Evolutionary conservation across 2,888 invertebrate genomes (phyloP).

Genomic region (Calliopum simillimum): DNA sequence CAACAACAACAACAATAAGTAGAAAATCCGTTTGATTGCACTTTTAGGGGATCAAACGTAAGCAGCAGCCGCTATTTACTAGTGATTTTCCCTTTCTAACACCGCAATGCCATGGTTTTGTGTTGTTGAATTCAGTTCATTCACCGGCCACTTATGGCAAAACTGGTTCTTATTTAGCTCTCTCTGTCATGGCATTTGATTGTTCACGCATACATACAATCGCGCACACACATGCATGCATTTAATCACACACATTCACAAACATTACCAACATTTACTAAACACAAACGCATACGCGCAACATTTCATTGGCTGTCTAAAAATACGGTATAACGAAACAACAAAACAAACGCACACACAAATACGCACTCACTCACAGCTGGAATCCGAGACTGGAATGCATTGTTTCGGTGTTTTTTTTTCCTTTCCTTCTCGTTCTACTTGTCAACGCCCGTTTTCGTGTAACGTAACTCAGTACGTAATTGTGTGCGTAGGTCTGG

Average conservation of each 20-base stretch:
- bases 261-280: slow-evolving; percentile 38
- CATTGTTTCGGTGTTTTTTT: no score
- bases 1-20: neutral
- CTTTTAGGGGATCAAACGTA: slow-evolving; percentile 10
- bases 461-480: slow-evolving; percentile 40
- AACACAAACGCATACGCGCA: slow-evolving; percentile 50
- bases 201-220: slow-evolving; percentile 8
- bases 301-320: slow-evolving; percentile 63
- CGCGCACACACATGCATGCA: slow-evolving; percentile 36
- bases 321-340: slow-evolving; percentile 46
- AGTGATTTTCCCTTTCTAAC: slow-evolving; percentile 21
- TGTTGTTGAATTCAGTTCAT: slow-evolving; percentile 52
- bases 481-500: slow-evolving; percentile 58
- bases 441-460: slow-evolving; percentile 51
- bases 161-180: slow-evolving; percentile 38
- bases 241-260: slow-evolving; percentile 44
- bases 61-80: neutral
- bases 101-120: slow-evolving; percentile 7
- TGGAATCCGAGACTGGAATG: slow-evolving; percentile 58
- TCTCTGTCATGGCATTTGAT: slow-evolving; percentile 11
- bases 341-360: slow-evolving; percentile 41
- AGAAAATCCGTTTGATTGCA: slow-evolving; percentile 7
- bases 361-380: slow-evolving; percentile 36
- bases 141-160: slow-evolving; percentile 57
- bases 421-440: slow-evolving; percentile 39